phyloP scores from a whole-genome alignment of 2,888 invertebrate genomes.

The Drosophila ezoana region DNA sequence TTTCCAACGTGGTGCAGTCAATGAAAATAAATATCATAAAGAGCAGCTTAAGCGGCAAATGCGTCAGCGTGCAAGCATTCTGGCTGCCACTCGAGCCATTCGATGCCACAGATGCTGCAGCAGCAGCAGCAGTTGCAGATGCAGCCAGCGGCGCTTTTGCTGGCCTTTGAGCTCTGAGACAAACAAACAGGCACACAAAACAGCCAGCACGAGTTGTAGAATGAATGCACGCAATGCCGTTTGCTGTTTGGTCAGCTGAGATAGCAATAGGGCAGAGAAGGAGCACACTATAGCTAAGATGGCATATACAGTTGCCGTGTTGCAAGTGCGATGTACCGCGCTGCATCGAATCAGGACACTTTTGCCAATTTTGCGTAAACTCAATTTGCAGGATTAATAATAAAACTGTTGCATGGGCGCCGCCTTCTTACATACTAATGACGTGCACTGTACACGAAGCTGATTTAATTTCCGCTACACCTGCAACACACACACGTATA shows the following conservation, averaged over 20 bases:
- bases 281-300: background rate
- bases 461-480: slow-evolving; percentile 76
- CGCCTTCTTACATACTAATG: slow-evolving; percentile 71
- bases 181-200: slow-evolving; percentile 42
- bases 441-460: slow-evolving; percentile 73
- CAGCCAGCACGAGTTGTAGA: slow-evolving; percentile 4
- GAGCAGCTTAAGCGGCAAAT: slow-evolving; percentile 68
- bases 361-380: slow-evolving; percentile 55
- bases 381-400: slow-evolving; percentile 58
- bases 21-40: slow-evolving; percentile 79
- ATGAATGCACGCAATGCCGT: slow-evolving; percentile 11
- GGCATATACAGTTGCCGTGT: background rate
- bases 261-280: background rate
- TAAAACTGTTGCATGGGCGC: slow-evolving; percentile 55
- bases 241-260: slow-evolving; percentile 42
- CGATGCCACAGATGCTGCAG: background rate
- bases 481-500: slow-evolving; percentile 34
- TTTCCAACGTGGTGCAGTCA: slow-evolving; percentile 57
- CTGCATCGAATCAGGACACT: slow-evolving; percentile 56
- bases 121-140: slow-evolving; percentile 1
- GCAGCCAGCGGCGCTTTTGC: slow-evolving; percentile 13
- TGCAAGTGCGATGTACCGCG: slow-evolving; percentile 33
- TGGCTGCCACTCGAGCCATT: slow-evolving; percentile 1
- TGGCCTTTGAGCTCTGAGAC: slow-evolving; percentile 46
- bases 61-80: slow-evolving; percentile 30